Base-by-base conservation (phyloP, 2,888 invertebrate genomes). In the Brachylomia viminalis region DNA sequence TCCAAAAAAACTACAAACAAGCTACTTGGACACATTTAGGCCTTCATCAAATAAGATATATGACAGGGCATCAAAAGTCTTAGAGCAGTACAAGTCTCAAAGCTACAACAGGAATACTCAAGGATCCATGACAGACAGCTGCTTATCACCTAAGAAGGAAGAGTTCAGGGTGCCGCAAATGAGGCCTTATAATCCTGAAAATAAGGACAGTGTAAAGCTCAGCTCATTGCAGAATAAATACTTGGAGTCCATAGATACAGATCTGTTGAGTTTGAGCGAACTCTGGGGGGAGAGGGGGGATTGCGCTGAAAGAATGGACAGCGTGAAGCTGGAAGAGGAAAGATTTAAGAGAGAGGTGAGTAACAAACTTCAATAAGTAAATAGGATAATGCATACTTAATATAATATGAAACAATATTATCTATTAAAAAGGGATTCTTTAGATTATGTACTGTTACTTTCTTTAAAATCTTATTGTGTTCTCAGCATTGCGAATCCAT, bases 401-500 rank as follows among this genome's bases (percentile, higher is more conserved):
- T 70, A 6, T 23, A 27, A 62, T 45, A 64, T 33, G 17, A 65
- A 47, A 15, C 2, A 49, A 42, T 42, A 42, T 10, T 42, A 42
- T 59, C 0, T 64, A 47, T 17, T 45, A 45, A 17, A 30, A 52
- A 23, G 13, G n/a, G 27, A 20, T 64, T 30, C 4, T 65, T 33
- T 27, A n/a, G n/a, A n/a, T 1, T 8, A 70, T 27, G 42, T 42
- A 6, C 42, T 42, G 10, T 10, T 42, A 42, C 42, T 42, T 42
- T 42, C 7, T 17, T 58, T 58, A 8, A n/a, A 59, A 3, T 38
- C 0, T 45, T n/a, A 27, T 15, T 47, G 3, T 54, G 42, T 89
- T 92, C 92, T 64, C 90, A 98, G 98, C 98, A 98, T 89, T 98
- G 98, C 88, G 98, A 98, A 93, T 97, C 97, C 78, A 95, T 98